phyloP scores from a whole-genome alignment of 2,113 vertebrate genomes.

The Anhinga rufa region DNA sequence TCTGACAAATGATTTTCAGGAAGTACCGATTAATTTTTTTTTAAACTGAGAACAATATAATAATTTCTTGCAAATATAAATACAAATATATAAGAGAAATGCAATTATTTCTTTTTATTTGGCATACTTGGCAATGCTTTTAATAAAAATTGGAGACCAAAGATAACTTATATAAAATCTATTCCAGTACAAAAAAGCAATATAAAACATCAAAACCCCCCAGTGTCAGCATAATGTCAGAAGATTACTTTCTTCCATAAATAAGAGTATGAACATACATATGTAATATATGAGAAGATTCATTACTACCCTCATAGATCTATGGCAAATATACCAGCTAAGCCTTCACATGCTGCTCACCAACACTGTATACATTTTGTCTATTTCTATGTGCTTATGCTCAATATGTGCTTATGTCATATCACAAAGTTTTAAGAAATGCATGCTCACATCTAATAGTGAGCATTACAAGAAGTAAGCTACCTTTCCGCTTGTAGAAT shows the following conservation, averaged over 20 bases:
- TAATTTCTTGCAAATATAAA: background rate
- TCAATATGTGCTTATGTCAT: background rate
- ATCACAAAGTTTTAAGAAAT: background rate
- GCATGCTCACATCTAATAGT: background rate
- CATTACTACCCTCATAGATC: background rate
- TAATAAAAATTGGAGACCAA: background rate
- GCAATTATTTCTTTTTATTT: background rate
- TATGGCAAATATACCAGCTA: background rate
- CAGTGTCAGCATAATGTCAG: background rate
- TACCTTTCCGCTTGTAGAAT: conserved; percentile 95
- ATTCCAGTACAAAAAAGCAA: background rate
- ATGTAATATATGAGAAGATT: background rate
- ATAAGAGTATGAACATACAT: background rate
- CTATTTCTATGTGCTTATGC: too few species aligned
- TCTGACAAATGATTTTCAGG: background rate
- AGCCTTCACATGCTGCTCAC: background rate
- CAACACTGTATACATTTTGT: background rate
- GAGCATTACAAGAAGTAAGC: background rate
- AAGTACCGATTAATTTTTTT: background rate
- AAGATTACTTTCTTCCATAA: background rate
- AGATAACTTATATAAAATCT: background rate
- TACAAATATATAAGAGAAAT: background rate
- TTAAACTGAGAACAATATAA: background rate
- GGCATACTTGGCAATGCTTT: background rate
- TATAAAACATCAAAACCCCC: background rate